A percentile compares a stretch with the other conserved stretches of the same genome.
Evolutionary conservation across 1,140 invertebrate genomes (phyloP).

Genomic region (Cotesia vestalis): DNA sequence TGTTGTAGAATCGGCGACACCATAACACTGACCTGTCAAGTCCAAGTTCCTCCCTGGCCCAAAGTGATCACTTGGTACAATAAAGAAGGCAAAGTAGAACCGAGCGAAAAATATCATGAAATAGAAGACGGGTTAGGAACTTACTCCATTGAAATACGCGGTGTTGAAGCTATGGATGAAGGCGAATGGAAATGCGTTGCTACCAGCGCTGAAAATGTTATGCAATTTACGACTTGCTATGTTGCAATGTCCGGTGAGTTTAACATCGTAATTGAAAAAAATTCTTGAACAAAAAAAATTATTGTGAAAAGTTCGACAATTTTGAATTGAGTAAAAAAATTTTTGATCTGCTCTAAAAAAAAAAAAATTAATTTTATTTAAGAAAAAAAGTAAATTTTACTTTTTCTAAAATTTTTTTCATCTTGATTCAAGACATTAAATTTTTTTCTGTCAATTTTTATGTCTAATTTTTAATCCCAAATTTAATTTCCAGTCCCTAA

Average conservation of each 20-base stretch:
- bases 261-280: background rate
- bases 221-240: slow-evolving; percentile 75
- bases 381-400: slow-evolving; percentile 2
- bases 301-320: too few species aligned
- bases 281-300: too few species aligned
- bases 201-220: slow-evolving; percentile 75
- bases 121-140: slow-evolving; percentile 83
- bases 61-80: slow-evolving; percentile 84
- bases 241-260: slow-evolving; percentile 77
- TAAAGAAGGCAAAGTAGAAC: slow-evolving; percentile 77
- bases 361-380: too few species aligned
- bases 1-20: slow-evolving; percentile 80
- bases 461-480: background rate
- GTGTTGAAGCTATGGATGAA: slow-evolving; percentile 80
- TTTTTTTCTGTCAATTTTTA: too few species aligned
- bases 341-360: too few species aligned
- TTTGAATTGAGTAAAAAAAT: background rate
- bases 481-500: slow-evolving; percentile 77
- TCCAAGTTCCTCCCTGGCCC: slow-evolving; percentile 84
- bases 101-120: slow-evolving; percentile 73
- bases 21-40: slow-evolving; percentile 76
- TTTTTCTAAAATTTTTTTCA: background rate
- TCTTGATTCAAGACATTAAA: background rate
- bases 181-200: slow-evolving; percentile 90
- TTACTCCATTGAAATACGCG: slow-evolving; percentile 77